These are phyloP conservation scores for Chelonus formosanus DNA, from an alignment of 2,888 invertebrate species.

Conservation along the genomic window DNA sequence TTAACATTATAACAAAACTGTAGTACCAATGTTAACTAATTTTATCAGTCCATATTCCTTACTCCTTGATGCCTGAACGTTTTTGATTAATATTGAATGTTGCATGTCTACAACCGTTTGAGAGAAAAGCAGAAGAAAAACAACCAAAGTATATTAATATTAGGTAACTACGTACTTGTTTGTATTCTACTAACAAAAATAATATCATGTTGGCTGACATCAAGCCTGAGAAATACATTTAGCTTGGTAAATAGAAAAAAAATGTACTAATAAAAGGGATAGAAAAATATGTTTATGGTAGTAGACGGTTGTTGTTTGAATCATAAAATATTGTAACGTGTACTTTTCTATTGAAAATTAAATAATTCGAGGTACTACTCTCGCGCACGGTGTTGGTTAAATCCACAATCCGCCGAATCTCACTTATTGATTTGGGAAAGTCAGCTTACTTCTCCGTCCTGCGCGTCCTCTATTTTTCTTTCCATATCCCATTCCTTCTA, in stretches of 20 bases:
- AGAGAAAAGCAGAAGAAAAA: slow-evolving; percentile 23
- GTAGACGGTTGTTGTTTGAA: too few relatives aligned
- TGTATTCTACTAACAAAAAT: slow-evolving; percentile 45
- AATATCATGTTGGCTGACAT: neutral
- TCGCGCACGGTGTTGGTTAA: slow-evolving; percentile 23
- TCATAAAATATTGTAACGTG: slow-evolving; percentile 9
- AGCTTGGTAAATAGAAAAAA: slow-evolving; percentile 9
- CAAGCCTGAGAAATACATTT: too few relatives aligned
- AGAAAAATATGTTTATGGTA: neutral
- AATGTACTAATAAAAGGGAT: slow-evolving; percentile 20
- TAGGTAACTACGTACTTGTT: slow-evolving; percentile 58
- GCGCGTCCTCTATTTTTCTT: slow-evolving; percentile 35
- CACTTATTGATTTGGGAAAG: slow-evolving; percentile 28
- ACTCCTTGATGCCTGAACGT: slow-evolving; percentile 26
- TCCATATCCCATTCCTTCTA: slow-evolving; percentile 19
- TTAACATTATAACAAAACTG: too few relatives aligned
- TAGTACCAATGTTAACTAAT: neutral
- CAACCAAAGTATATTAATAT: slow-evolving; percentile 33
- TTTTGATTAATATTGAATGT: slow-evolving; percentile 50
- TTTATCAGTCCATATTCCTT: slow-evolving; percentile 5
- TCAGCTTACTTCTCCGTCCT: slow-evolving; percentile 26
- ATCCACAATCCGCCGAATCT: slow-evolving; percentile 28
- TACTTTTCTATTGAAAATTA: slow-evolving; percentile 11
- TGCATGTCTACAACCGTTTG: slow-evolving; percentile 54
- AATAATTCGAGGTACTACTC: slow-evolving; percentile 28